Base-by-base conservation (phyloP, 1,140 invertebrate genomes). In the Panagrolaimus sp. region DNA sequence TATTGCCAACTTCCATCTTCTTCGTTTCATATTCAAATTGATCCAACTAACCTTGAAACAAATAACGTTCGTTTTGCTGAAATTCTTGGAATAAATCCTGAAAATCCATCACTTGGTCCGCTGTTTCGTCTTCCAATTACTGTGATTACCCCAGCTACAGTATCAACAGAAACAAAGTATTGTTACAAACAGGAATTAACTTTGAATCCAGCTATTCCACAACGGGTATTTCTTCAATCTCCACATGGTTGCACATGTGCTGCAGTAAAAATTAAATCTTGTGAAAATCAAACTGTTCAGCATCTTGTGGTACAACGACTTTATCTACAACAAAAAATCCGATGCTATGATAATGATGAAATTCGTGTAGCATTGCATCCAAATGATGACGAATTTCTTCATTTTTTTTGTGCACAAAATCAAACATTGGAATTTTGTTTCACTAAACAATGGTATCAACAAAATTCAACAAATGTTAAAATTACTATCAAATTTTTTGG, bases 51-150 rank as follows among this genome's bases (percentile, higher is more conserved):
- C 48, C 88, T 89, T 68, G 45, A 65, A 16, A 90, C 95, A 83
- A 88, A 87, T 74, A 89, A 91, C 16, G 89, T 71, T 13, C 66
- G 78, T 31, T 70, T 20, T 51, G 44, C 70, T 5, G 74, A 80
- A 25, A 66, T 79, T 25, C 13, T 9, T 72, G 16, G 67, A 11
- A 47, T 72, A 8, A 44, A 89, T 84, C 93, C 97, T 85, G 87
- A 90, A 11, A 89, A 89, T 82, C 84, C 90, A 45, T 88, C 88
- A 48, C 93, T 94, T 85, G 95, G 95, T 0, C 89, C 91, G 13
- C 87, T 98, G 53, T 96, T 97, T 83, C 88, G 89, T 81, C 88
- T 98, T 69, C 91, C 93, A 5, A 86, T 97, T n/a, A 96, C 92
- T 5, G 89, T 95, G 65, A 88, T 97, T 43, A 89, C 90, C 81